These are phyloP conservation scores for Ceratina calcarata DNA, from an alignment of 1,140 invertebrate species.

Conservation along the genomic window DNA sequence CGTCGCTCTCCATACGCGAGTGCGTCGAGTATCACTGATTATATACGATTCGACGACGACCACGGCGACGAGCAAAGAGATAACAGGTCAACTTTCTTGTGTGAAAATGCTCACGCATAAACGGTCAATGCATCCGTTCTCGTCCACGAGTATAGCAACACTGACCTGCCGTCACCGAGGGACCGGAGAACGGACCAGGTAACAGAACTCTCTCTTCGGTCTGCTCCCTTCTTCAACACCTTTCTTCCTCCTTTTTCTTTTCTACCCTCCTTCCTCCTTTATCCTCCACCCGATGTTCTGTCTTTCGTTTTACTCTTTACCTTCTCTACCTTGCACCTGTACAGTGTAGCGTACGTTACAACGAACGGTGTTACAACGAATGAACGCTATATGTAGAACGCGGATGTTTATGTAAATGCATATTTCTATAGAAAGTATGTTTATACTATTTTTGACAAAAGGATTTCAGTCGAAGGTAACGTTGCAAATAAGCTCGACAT, in stretches of 20 bases:
- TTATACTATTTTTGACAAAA: too few relatives aligned
- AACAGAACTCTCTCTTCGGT: conserved; percentile 62
- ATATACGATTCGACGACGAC: not conserved
- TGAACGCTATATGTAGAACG: too few relatives aligned
- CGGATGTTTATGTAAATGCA: too few relatives aligned
- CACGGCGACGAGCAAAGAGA: not conserved
- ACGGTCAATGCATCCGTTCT: conserved; percentile 47
- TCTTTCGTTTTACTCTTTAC: not conserved
- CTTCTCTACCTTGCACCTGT: not conserved
- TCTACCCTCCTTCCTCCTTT: conserved; percentile 13
- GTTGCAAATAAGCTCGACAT: too few relatives aligned
- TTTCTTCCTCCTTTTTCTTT: not conserved
- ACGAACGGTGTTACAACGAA: too few relatives aligned
- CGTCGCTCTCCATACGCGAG: not conserved
- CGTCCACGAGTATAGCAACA: conserved; percentile 66
- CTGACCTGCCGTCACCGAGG: conserved; percentile 72
- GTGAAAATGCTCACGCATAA: conserved; percentile 15
- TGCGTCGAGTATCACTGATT: conserved; percentile 5
- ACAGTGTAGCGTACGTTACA: not conserved
- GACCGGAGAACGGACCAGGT: conserved; percentile 66
- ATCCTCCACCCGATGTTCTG: not conserved
- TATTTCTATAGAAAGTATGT: too few relatives aligned
- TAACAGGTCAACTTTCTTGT: not conserved
- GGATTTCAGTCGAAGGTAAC: too few relatives aligned
- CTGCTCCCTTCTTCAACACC: conserved; percentile 43